Conservation (phyloP, 2,888 invertebrate genomes). For the Conistra vaccinii region DNA sequence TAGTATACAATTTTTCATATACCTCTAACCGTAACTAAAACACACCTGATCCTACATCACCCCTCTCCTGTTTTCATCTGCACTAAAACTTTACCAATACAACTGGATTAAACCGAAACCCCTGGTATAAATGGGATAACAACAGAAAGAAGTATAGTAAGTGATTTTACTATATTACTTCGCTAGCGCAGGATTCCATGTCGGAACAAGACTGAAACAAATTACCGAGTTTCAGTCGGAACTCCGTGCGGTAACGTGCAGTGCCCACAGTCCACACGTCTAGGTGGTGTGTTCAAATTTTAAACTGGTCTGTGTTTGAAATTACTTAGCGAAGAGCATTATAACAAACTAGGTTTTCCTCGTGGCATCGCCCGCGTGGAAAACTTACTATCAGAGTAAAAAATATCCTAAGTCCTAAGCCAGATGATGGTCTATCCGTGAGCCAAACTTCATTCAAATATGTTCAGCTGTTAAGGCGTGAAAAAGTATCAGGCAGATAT, state of each 20-base stretch:
- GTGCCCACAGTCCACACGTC: conserved; percentile 28
- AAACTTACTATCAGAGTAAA: neutral
- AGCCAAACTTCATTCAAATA: neutral
- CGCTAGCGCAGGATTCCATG: conserved; percentile 36
- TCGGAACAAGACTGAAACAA: conserved; percentile 54
- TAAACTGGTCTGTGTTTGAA: conserved; percentile 31
- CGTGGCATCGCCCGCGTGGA: neutral
- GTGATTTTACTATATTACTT: conserved; percentile 32
- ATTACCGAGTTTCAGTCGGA: conserved; percentile 51
- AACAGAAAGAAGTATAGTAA: conserved; percentile 35
- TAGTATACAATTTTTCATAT: neutral
- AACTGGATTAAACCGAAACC: conserved; percentile 15
- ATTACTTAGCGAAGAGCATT: neutral
- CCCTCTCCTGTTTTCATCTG: neutral
- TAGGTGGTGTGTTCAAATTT: conserved; percentile 31
- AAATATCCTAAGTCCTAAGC: too few relatives aligned
- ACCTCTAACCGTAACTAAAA: neutral
- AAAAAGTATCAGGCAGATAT: neutral
- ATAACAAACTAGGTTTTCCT: neutral
- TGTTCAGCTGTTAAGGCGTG: neutral
- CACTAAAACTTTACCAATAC: conserved; percentile 21
- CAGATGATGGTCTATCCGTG: neutral
- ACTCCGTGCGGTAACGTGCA: conserved; percentile 47
- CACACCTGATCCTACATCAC: neutral
- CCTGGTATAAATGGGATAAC: neutral